Percentiles rank a stretch among this genome's conserved stretches.
Conservation (phyloP, 1,140 invertebrate species). For the Andricus grossulariae region DNA sequence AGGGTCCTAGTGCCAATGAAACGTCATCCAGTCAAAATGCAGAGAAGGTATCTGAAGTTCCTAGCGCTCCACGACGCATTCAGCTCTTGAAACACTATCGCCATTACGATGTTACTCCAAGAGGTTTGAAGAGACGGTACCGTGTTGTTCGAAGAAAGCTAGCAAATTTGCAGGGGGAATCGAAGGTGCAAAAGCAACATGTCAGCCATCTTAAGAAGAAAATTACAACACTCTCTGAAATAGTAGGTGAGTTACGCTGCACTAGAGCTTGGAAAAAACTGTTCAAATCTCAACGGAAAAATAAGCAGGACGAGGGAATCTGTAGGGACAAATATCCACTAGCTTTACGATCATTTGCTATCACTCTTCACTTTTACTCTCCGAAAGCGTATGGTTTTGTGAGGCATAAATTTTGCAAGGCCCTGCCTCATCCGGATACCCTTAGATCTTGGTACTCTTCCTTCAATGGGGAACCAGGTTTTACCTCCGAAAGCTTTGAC, state of each 20-base stretch:
- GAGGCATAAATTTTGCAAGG: conserved; percentile 35
- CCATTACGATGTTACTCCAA: no score
- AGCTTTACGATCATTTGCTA: conserved; percentile 37
- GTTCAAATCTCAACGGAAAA: not conserved
- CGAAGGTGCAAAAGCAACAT: no score
- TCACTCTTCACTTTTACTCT: no score
- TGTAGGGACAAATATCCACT: conserved; percentile 37
- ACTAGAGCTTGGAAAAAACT: not conserved
- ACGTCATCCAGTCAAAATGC: no score
- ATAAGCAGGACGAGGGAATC: not conserved
- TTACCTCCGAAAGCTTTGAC: conserved; percentile 41
- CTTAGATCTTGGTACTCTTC: conserved; percentile 35
- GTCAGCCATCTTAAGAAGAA: no score
- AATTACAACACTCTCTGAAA: conserved; percentile 13
- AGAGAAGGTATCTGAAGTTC: no score
- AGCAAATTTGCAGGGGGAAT: no score
- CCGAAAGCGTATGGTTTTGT: conserved; percentile 39
- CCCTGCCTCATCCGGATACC: conserved; percentile 33
- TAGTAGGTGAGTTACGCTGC: conserved; percentile 32
- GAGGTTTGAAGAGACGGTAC: no score
- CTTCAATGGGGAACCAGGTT: conserved; percentile 44
- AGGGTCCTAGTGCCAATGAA: no score
- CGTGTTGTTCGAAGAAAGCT: no score
- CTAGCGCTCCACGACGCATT: no score
- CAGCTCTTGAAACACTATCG: no score